Evolutionary conservation across 2,797 vertebrate genomes (phyloP).

Genomic region (Tympanoctomys barrerae): DNA sequence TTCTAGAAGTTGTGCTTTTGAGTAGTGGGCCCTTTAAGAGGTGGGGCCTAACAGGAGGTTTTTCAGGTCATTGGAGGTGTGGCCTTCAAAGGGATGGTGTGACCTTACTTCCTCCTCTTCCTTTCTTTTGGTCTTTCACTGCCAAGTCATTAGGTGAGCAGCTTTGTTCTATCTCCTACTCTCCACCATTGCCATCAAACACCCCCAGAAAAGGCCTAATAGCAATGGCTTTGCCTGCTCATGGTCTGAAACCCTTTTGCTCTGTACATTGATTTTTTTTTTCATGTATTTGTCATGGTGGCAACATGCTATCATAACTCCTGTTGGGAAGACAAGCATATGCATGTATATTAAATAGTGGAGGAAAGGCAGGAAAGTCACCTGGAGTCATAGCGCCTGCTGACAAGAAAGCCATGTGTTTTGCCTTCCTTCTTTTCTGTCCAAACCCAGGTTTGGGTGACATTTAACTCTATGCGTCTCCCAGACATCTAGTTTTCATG

Average conservation of each 20-base stretch:
- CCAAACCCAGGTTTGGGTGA: background rate
- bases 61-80: background rate
- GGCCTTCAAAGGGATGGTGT: background rate
- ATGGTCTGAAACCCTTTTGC: background rate
- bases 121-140: background rate
- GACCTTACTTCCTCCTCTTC: background rate
- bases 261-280: background rate
- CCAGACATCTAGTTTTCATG: conserved; percentile 71
- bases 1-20: background rate
- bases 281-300: background rate
- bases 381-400: background rate
- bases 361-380: background rate
- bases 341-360: background rate
- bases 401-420: background rate
- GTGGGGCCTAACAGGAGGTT: background rate
- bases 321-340: background rate
- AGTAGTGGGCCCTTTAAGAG: background rate
- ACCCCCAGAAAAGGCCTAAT: background rate
- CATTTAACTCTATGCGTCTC: conserved; percentile 38
- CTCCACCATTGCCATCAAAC: background rate
- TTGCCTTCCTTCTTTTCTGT: background rate
- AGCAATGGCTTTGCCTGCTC: background rate
- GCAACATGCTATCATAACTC: background rate
- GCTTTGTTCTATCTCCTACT: background rate
- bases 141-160: background rate